phyloP scores from a whole-genome alignment of 2,113 vertebrate species.

The Ia io region DNA sequence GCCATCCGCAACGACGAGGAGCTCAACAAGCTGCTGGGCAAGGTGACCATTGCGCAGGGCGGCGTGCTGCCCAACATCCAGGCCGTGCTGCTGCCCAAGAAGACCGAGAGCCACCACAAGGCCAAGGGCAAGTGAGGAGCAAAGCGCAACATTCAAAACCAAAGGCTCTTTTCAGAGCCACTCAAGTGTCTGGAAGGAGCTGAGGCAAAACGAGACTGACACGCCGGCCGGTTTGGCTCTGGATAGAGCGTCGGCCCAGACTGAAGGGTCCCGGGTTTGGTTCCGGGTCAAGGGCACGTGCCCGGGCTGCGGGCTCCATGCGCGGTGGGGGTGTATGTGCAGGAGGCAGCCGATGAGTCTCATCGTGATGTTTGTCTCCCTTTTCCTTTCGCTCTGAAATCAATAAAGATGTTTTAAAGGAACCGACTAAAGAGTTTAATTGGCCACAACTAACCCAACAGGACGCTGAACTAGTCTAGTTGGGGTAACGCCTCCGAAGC shows the following conservation, averaged over 20 bases:
- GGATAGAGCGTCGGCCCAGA: too few relatives aligned
- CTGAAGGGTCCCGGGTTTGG: too few relatives aligned
- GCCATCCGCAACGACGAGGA: background rate
- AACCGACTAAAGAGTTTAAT: too few relatives aligned
- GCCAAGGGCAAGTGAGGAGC: background rate
- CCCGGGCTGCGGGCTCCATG: too few relatives aligned
- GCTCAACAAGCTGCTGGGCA: background rate
- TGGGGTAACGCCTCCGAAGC: background rate
- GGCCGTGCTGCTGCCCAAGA: background rate
- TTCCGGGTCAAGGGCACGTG: too few relatives aligned
- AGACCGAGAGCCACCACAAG: background rate
- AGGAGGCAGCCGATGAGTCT: too few relatives aligned
- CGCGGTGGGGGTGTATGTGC: too few relatives aligned
- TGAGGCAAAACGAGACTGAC: background rate
- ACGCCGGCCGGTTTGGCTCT: too few relatives aligned
- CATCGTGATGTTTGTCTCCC: too few relatives aligned
- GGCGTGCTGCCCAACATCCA: background rate
- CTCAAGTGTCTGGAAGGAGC: background rate
- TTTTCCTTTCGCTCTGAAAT: too few relatives aligned
- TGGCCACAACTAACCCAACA: background rate
- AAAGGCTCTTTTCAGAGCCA: slow-evolving; percentile 21
- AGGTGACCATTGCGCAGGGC: accelerated
- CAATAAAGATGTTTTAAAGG: too few relatives aligned
- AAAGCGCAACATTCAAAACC: background rate
- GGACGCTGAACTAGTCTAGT: background rate